Base-by-base conservation (phyloP, 2,113 vertebrate species). In the Leptobrachium leishanense region DNA sequence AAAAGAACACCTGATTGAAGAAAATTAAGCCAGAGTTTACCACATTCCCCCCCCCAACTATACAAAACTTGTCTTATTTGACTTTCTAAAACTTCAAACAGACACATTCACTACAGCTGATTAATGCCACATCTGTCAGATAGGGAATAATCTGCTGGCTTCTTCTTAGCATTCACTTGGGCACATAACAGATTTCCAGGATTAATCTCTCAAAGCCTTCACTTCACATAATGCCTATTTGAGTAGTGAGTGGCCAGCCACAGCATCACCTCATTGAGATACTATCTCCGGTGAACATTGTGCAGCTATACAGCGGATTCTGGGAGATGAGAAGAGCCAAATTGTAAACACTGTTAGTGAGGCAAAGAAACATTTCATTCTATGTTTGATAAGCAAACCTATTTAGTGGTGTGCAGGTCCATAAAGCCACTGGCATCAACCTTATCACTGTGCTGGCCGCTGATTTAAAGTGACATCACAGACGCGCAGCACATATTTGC, bases 341-440 rank as follows among this genome's bases (percentile, higher is more conserved):
- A 78, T 80, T 74, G 57, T 82, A 68, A 86, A 41, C 76, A 72
- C 6, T 10, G 70, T 41, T 50, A 1, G 0, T 12, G 76, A 82
- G 0, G 0, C 9, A 69, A 4, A 77, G 50, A 63, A 81, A 67
- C 0, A 1, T 74, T 77, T 81, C 53, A 11, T 81, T 81, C 42
- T 9, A 71, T 1, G 12, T n/a, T 72, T 39, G 81, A 75, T 0
- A 84, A 63, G 67, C 42, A 74, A 85, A 74, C 0, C 3, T 20
- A 63, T 72, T 79, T 39, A 78, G 7, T 55, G 12, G 82, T 63
- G 39, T 57, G 46, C 79, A 86, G n/a, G 54, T 82, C 81, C 68
- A 67, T 68, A 76, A 82, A 0, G 0, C 2, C 76, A 44, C 55
- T 65, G 62, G 73, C 59, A 79, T 0, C 68, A 67, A 70, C 39